Percentiles rank a stretch among this genome's conserved stretches.
Evolutionary conservation across 1,140 invertebrate species (phyloP).

Genomic region (Diorhabda carinulata): DNA sequence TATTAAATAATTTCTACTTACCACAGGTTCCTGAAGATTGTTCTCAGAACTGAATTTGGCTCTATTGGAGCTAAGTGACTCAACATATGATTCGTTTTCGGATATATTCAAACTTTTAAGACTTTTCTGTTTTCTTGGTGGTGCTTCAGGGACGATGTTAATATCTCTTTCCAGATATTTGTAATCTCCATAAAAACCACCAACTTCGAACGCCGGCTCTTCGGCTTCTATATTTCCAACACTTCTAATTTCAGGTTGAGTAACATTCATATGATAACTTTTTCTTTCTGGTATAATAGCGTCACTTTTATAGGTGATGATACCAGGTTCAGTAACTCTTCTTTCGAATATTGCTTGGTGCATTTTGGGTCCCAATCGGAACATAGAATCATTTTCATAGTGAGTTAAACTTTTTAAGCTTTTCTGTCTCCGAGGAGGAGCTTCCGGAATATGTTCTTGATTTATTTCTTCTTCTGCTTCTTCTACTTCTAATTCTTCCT

Average conservation of each 20-base stretch:
- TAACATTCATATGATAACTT: neutral
- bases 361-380: neutral
- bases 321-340: neutral
- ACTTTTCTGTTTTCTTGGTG: constrained; percentile 33
- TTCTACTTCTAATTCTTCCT: neutral
- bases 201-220: constrained; percentile 48
- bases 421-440: constrained; percentile 26
- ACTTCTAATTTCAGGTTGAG: neutral
- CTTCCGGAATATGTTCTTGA: constrained; percentile 8
- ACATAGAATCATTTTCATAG: neutral
- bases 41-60: constrained; percentile 13
- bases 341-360: neutral
- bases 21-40: constrained; percentile 1
- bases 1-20: constrained; percentile 2
- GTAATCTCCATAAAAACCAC: constrained; percentile 28
- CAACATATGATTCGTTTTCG: constrained; percentile 51
- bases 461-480: neutral
- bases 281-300: neutral
- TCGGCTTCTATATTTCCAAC: neutral
- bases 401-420: constrained; percentile 17
- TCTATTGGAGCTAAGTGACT: constrained; percentile 39
- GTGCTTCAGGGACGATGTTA: constrained; percentile 23
- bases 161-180: constrained; percentile 4
- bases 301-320: neutral
- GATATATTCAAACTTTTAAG: constrained; percentile 45